phyloP scores from a whole-genome alignment of 2,113 vertebrate species.

The Ciconia boyciana region DNA sequence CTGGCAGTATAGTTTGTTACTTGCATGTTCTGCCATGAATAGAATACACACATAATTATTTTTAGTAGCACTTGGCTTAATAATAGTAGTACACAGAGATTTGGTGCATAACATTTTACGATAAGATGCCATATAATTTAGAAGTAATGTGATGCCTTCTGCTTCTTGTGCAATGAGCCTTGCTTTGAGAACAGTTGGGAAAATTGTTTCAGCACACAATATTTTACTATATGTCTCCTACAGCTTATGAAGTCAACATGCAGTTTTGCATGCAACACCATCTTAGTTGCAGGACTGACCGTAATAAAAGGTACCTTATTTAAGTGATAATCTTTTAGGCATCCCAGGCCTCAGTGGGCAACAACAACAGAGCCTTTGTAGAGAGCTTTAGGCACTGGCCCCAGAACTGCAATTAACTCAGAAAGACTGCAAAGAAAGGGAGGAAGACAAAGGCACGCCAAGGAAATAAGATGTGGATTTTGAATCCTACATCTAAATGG shows the following conservation, averaged over 20 bases:
- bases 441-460: neutral
- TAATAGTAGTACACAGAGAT: neutral
- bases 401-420: neutral
- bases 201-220: neutral
- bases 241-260: neutral
- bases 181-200: neutral
- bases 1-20: neutral
- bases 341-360: neutral
- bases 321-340: neutral
- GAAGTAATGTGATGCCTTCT: neutral
- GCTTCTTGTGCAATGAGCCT: neutral
- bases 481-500: neutral
- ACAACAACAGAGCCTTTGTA: neutral
- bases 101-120: neutral
- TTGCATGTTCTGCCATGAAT: neutral
- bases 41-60: neutral
- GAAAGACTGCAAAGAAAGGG: neutral
- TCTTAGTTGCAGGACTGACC: neutral
- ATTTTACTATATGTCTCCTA: neutral
- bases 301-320: neutral
- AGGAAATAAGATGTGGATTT: neutral
- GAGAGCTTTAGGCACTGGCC: neutral
- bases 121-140: slow-evolving; percentile 6
- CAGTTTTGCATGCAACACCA: neutral
- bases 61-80: slow-evolving; percentile 1